Evolutionary conservation across 2,888 invertebrate genomes (phyloP).

Genomic region (Ochropacha duplaris): DNA sequence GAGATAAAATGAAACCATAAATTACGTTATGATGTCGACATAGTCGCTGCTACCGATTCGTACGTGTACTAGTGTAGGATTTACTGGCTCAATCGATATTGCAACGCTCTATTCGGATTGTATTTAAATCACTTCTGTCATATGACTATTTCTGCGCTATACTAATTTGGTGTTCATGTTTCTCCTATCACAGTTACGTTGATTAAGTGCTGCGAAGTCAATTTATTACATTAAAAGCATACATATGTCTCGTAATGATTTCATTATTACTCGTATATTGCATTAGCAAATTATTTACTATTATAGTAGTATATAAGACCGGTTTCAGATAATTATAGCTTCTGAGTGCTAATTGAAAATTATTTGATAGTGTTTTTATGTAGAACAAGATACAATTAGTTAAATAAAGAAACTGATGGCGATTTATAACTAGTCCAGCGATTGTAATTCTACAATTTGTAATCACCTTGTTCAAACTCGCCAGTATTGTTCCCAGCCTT

Average conservation of each 20-base stretch:
- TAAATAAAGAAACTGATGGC: not conserved
- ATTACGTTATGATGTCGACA: constrained; percentile 58
- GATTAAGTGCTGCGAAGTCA: constrained; percentile 24
- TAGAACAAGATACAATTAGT: not conserved
- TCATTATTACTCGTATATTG: not conserved
- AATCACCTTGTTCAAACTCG: not conserved
- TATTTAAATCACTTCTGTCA: constrained; percentile 41
- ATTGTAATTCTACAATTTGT: not conserved
- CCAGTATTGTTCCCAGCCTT: not conserved
- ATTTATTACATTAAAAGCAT: constrained; percentile 8
- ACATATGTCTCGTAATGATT: not conserved
- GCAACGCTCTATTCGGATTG: constrained; percentile 30
- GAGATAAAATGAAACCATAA: constrained; percentile 57
- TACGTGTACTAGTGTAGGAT: constrained; percentile 51
- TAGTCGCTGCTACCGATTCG: constrained; percentile 55
- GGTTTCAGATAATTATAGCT: not conserved
- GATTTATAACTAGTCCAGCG: not conserved
- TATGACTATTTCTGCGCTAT: constrained; percentile 31
- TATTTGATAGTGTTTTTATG: too few species aligned
- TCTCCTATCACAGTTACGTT: constrained; percentile 25
- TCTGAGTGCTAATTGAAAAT: not conserved
- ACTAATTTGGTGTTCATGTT: constrained; percentile 37
- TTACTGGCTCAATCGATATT: constrained; percentile 52
- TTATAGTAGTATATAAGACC: not conserved
- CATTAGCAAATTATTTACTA: not conserved